Evolutionary conservation across 2,888 invertebrate species (phyloP), one percentile per base, ranked within the genome.

Genomic region (Epinotia brunnichana): DNA sequence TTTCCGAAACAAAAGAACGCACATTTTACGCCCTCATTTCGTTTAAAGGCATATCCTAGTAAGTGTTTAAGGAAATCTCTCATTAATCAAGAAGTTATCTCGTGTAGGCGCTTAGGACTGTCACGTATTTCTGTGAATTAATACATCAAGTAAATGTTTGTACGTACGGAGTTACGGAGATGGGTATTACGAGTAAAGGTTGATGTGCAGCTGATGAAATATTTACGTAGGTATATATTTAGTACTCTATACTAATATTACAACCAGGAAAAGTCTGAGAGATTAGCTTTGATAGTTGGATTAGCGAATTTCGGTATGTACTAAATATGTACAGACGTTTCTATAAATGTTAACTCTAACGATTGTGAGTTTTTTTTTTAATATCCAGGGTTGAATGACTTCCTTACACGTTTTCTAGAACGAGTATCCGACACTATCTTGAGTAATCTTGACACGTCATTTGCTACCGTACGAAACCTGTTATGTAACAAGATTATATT

Each of bases 401-500:
- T 48, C 21, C 13, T 3, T 44, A 61, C 41, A 41, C 62, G 44
- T 62, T 24, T 19, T 17, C 56, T 56, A 54, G 17, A 19, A 17
- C 44, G 51, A 48, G 15, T 17, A 70, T 70, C 63, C n/a, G 35
- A 64, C 35, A 39, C 11, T 44, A 48, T 48, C 48, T 48, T n/a
- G 48, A 48, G 48, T 48, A 48, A 62, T 63, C 63, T 63, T 70
- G 70, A 62, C 69, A 62, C 13, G 19, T 69, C 54, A 44, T 70
- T 70, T 63, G 62, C 63, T n/a, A 17, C 17, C 13, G 21, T 19
- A 15, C 41, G 41, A 21, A 61, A 53, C 10, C 5, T 48, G n/a
- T n/a, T n/a, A 48, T n/a, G 48, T n/a, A 48, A 48, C 48, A n/a
- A n/a, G 48, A n/a, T n/a, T 48, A 1, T 48, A 48, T 44, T 15